Evolutionary conservation across 2,113 vertebrate species (phyloP).

Genomic region (Clarias macrocephalus): DNA sequence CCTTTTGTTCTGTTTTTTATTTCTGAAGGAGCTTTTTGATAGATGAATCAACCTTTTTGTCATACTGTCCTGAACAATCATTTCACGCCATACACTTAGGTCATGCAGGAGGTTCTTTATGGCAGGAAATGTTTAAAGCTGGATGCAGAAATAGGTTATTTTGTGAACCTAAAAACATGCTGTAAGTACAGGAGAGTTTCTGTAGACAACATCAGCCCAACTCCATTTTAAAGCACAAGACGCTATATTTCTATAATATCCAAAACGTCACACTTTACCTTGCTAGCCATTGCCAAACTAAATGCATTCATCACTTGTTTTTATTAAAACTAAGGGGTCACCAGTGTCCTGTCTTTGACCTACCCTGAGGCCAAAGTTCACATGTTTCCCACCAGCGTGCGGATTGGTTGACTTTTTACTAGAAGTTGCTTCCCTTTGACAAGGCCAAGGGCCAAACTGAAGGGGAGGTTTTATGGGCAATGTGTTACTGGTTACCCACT

Average conservation of each 20-base stretch:
- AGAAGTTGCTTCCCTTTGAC: slow-evolving; percentile 45
- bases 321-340: slow-evolving; percentile 46
- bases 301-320: slow-evolving; percentile 48
- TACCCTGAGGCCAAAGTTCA: slow-evolving; percentile 53
- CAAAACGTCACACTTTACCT: not conserved
- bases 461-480: slow-evolving; percentile 54
- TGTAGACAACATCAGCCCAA: not conserved
- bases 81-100: not conserved
- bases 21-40: not conserved
- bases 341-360: slow-evolving; percentile 47
- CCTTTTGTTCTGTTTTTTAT: not conserved
- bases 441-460: slow-evolving; percentile 52
- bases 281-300: not conserved
- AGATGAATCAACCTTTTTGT: not conserved
- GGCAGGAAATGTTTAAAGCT: not conserved
- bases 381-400: slow-evolving; percentile 55
- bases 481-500: slow-evolving; percentile 51
- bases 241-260: not conserved
- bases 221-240: not conserved
- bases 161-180: not conserved
- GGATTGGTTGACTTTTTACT: slow-evolving; percentile 52
- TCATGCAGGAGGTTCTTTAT: not conserved
- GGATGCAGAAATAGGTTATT: not conserved
- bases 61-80: not conserved
- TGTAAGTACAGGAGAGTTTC: not conserved